Conservation (phyloP, 2,113 vertebrate species). For the Chlorocebus sabaeus region DNA sequence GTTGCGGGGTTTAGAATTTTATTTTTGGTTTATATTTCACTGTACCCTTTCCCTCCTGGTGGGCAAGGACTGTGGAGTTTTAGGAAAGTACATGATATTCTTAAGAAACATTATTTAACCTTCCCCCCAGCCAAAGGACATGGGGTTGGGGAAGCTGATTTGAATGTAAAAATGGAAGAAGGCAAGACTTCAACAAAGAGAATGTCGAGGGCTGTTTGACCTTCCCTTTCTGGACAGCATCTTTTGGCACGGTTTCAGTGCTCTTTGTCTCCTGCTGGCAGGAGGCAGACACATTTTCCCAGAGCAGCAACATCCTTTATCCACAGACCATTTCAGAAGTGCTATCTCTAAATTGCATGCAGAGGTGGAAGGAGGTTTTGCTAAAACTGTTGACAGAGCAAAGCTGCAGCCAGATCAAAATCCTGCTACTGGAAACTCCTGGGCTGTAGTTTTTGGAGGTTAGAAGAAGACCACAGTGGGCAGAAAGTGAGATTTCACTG, state of each 20-base stretch:
- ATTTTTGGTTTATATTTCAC: neutral
- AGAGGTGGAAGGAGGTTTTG: neutral
- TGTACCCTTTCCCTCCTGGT: neutral
- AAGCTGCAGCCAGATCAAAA: neutral
- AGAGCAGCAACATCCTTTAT: neutral
- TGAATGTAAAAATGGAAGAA: conserved; percentile 16
- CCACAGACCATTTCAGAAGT: conserved; percentile 46
- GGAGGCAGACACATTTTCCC: conserved; percentile 25
- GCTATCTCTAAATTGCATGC: conserved; percentile 18
- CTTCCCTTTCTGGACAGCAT: conserved; percentile 1
- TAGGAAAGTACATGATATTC: neutral
- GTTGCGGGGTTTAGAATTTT: too few species aligned
- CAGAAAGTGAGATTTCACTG: neutral
- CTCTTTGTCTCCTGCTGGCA: conserved; percentile 38
- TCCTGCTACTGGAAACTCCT: neutral
- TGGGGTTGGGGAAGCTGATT: neutral
- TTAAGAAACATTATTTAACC: conserved; percentile 29
- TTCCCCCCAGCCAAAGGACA: neutral
- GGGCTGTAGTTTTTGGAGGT: neutral
- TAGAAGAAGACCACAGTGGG: neutral
- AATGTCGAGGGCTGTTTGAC: neutral
- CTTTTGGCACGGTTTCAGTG: neutral
- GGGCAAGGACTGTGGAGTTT: neutral
- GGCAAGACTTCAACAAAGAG: neutral
- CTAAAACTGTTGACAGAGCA: conserved; percentile 46